Conservation (phyloP, 2,113 vertebrate genomes). For the Tauraco erythrolophus region DNA sequence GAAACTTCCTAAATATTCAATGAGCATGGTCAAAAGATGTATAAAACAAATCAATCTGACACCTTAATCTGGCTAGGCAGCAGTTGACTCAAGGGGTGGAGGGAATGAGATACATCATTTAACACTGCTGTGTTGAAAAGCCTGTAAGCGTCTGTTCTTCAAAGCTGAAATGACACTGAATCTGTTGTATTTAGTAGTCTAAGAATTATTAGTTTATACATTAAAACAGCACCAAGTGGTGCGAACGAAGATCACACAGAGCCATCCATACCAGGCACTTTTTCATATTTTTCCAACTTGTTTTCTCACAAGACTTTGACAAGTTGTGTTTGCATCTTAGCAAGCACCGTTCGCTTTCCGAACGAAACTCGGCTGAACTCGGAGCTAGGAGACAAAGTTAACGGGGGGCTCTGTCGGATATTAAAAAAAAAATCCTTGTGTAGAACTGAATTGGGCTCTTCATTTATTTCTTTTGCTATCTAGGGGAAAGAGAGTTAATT, state of each 20-base stretch:
- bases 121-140: slow-evolving; percentile 89
- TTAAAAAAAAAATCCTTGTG: neutral
- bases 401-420: neutral
- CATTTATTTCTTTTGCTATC: neutral
- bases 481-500: neutral
- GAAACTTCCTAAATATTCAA: slow-evolving; percentile 92
- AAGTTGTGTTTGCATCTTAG: slow-evolving; percentile 54
- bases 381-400: slow-evolving; percentile 1
- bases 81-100: slow-evolving; percentile 89
- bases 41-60: slow-evolving; percentile 93
- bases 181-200: slow-evolving; percentile 79
- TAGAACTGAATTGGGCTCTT: neutral
- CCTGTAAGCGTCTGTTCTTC: slow-evolving; percentile 88
- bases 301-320: slow-evolving; percentile 47
- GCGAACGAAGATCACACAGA: slow-evolving; percentile 57
- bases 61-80: slow-evolving; percentile 95
- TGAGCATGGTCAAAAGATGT: slow-evolving; percentile 91
- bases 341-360: neutral
- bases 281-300: slow-evolving; percentile 38
- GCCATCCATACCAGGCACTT: slow-evolving; percentile 25
- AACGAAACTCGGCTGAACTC: neutral
- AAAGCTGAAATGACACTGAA: slow-evolving; percentile 80
- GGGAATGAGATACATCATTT: slow-evolving; percentile 89
- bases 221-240: slow-evolving; percentile 73
- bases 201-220: slow-evolving; percentile 81